Percentiles rank a stretch among this genome's conserved stretches.
phyloP scores from a whole-genome alignment of 2,888 invertebrate species.

The Enchytraeus crypticus region DNA sequence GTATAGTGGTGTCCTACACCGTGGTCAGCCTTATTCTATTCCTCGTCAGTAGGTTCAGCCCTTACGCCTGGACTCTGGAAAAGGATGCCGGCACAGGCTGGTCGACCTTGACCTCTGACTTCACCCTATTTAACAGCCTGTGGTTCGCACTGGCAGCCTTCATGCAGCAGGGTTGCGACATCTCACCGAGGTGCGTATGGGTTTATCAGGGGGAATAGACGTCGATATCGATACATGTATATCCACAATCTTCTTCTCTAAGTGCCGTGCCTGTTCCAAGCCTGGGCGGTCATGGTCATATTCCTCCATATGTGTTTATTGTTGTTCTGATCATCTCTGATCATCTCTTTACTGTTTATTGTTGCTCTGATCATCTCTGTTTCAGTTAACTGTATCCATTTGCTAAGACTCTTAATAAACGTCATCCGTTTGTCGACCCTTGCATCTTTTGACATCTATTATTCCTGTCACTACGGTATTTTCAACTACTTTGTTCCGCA shows the following conservation, averaged over 20 bases:
- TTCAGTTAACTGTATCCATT: too few species aligned
- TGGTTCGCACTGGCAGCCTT: conserved; percentile 94
- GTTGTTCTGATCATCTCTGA: too few species aligned
- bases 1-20: conserved; percentile 74
- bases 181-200: conserved; percentile 67
- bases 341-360: too few species aligned
- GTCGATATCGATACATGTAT: neutral
- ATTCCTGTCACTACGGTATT: too few species aligned
- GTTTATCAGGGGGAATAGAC: neutral
- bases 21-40: conserved; percentile 94
- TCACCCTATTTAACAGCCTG: conserved; percentile 79
- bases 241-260: neutral
- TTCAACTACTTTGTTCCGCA: too few species aligned
- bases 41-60: conserved; percentile 89
- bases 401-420: too few species aligned
- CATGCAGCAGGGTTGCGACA: conserved; percentile 95
- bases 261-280: too few species aligned
- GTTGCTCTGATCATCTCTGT: too few species aligned
- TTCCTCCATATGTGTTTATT: too few species aligned
- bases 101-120: conserved; percentile 31
- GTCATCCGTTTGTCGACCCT: too few species aligned
- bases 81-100: conserved; percentile 43
- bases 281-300: too few species aligned
- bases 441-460: too few species aligned
- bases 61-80: conserved; percentile 82